Base-by-base conservation (phyloP, 2,888 invertebrate genomes). In the Callyntrura sp. region DNA sequence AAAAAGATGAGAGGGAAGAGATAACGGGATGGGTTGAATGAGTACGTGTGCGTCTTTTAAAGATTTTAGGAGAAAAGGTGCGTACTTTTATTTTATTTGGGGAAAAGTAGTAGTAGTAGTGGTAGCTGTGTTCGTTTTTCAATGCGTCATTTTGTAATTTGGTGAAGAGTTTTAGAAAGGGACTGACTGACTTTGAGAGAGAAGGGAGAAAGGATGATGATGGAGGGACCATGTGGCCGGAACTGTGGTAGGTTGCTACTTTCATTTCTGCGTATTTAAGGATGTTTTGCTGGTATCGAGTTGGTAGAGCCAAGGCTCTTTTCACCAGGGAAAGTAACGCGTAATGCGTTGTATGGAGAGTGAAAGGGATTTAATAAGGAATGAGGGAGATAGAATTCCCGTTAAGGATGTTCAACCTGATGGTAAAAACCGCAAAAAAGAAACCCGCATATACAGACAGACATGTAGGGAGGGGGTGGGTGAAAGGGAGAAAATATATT, bases 351-450 rank as follows among this genome's bases (percentile, higher is more conserved):
- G 9, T 17, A 60, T 17, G 1, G 1, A 81, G 82, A 85, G 84
- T 88, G 88, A 76, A 83, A 85, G 85, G 83, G 90, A 91, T 91
- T 91, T 91, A 90, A 91, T 90, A 88, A 85, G 89, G 85, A 91
- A 89, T 88, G 85, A 90, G 90, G 89, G 88, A 91, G 87, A 88
- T 78, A 90, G 90, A 90, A 91, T 90, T 85, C 90, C 87, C 89
- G 90, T 89, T 91, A 91, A 81, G 91, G 88, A 91, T 90, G 87
- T 89, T 90, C 87, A 90, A 90, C 85, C 79, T 88, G 89, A 85
- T 91, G 85, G 88, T 73, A 87, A 91, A 70, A 91, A 90, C 91
- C 91, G 84, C 91, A 91, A 23, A 79, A 35, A 86, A 86, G 83
- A 86, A 90, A 83, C 62, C 78, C 83, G 57, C 86, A 90, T 83